phyloP scores from a whole-genome alignment of 2,113 vertebrate genomes.

The Corapipo altera region DNA sequence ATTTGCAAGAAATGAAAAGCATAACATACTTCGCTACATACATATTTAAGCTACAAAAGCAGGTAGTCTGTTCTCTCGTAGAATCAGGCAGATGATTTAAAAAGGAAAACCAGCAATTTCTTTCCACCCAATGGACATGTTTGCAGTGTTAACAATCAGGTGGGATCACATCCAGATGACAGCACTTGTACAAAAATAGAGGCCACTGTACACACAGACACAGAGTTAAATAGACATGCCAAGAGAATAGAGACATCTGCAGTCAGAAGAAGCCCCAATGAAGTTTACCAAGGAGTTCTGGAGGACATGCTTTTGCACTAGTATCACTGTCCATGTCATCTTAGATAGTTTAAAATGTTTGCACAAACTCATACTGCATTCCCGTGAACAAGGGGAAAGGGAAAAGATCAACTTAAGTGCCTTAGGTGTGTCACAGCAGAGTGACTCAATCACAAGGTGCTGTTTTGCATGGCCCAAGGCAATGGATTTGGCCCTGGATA shows the following conservation, averaged over 20 bases:
- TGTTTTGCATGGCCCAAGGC: neutral
- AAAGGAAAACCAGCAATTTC: constrained; percentile 23
- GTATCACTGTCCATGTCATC: neutral
- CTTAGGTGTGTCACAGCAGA: neutral
- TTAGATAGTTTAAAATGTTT: neutral
- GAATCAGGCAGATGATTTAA: constrained; percentile 45
- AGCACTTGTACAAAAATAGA: constrained; percentile 19
- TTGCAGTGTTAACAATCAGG: constrained; percentile 2
- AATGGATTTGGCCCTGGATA: neutral
- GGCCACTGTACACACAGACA: neutral
- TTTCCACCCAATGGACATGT: constrained; percentile 8
- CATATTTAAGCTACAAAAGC: constrained; percentile 69
- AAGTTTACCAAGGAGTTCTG: neutral
- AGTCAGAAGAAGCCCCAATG: neutral
- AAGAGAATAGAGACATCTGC: neutral
- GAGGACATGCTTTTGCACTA: neutral
- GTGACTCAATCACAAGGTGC: neutral
- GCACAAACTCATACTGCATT: neutral
- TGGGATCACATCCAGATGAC: neutral
- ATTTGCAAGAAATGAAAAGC: constrained; percentile 78
- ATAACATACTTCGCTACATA: constrained; percentile 68
- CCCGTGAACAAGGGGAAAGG: neutral
- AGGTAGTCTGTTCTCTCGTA: constrained; percentile 40
- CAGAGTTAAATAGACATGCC: neutral
- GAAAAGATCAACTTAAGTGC: neutral